Conservation (phyloP, 2,113 vertebrate genomes). For the Dasyurus viverrinus region DNA sequence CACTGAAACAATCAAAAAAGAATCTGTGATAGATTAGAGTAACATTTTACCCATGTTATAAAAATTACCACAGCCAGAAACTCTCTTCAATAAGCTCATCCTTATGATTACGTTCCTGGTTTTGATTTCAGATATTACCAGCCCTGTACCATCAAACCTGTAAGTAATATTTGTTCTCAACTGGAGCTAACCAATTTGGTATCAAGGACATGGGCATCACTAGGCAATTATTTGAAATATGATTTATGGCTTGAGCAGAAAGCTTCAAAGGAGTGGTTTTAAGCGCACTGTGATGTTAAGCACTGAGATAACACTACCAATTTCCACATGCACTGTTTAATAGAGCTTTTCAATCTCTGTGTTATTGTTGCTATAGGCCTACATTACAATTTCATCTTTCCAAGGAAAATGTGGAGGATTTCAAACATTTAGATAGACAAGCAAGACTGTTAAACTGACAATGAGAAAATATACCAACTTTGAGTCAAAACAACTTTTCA, state of each 20-base stretch:
- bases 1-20: neutral
- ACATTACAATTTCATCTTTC: neutral
- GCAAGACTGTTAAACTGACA: neutral
- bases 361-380: neutral
- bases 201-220: neutral
- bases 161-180: neutral
- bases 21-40: neutral
- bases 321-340: neutral
- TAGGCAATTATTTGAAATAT: neutral
- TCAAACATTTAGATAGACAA: neutral
- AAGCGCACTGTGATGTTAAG: neutral
- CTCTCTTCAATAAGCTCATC: neutral
- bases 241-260: neutral
- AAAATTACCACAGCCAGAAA: neutral
- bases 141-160: neutral
- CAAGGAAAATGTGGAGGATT: neutral
- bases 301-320: neutral
- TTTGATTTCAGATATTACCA: neutral
- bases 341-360: neutral
- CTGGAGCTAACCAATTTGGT: neutral
- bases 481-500: neutral
- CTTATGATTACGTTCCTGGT: neutral
- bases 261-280: neutral
- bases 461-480: neutral
- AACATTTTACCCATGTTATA: neutral